These are phyloP conservation scores for Pelobates fuscus DNA, from an alignment of 2,113 vertebrate species.

Conservation along the genomic window DNA sequence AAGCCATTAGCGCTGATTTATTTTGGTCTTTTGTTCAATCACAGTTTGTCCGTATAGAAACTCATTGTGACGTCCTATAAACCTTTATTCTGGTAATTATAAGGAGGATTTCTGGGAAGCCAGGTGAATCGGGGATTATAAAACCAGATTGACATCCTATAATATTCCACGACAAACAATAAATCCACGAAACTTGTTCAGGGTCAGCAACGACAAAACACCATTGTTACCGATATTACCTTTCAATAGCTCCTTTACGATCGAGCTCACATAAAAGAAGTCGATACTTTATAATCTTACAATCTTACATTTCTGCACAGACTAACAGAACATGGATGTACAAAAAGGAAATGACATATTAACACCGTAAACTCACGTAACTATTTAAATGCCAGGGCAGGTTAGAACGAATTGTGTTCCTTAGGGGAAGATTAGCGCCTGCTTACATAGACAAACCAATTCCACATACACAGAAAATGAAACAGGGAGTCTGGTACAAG, in stretches of 20 bases:
- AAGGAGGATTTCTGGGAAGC: neutral
- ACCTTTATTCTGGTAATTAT: neutral
- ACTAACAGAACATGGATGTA: neutral
- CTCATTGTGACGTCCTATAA: neutral
- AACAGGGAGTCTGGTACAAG: too few species aligned
- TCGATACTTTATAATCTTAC: too few species aligned
- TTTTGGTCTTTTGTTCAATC: neutral
- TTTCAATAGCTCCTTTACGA: neutral
- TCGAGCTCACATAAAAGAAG: neutral
- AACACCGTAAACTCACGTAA: neutral
- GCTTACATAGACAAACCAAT: too few species aligned
- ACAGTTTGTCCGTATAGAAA: neutral
- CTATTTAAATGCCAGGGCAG: neutral
- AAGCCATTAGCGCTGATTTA: too few species aligned
- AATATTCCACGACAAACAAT: neutral
- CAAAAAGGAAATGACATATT: too few species aligned
- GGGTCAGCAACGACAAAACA: constrained; percentile 4
- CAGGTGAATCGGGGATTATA: neutral
- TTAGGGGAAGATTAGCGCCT: too few species aligned
- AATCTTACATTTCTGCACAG: neutral
- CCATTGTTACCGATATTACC: constrained; percentile 14
- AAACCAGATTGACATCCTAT: neutral
- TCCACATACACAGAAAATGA: too few species aligned
- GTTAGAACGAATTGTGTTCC: too few species aligned
- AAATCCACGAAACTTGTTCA: constrained; percentile 13